phyloP scores from a whole-genome alignment of 1,140 invertebrate genomes.

The Conus ventricosus region DNA sequence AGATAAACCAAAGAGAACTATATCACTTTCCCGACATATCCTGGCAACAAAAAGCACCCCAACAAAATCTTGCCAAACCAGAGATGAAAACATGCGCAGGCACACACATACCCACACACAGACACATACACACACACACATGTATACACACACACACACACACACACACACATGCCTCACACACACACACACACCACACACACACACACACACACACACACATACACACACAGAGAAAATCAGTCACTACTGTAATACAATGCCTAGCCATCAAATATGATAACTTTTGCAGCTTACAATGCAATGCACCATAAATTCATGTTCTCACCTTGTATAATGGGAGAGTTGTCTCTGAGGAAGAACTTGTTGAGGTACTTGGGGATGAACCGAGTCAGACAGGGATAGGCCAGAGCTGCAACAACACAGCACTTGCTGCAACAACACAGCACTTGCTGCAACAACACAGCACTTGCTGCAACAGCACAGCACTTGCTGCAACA shows the following conservation, averaged over 20 bases:
- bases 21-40: no score
- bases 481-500: constrained; percentile 80
- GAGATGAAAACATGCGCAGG: background rate
- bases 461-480: constrained; percentile 80
- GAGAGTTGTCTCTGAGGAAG: constrained; percentile 98
- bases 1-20: no score
- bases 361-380: constrained; percentile 98
- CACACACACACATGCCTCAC: background rate
- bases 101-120: background rate
- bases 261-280: no score
- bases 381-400: constrained; percentile 95
- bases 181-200: constrained; percentile 12
- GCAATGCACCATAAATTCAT: background rate
- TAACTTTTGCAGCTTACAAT: no score
- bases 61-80: no score
- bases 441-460: no score
- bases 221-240: background rate
- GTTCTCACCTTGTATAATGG: constrained; percentile 87
- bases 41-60: no score
- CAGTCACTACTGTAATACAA: no score
- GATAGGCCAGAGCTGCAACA: constrained; percentile 90
- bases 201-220: background rate
- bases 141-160: background rate
- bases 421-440: constrained; percentile 1
- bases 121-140: background rate